Conservation (phyloP, 2,888 invertebrate genomes). For the Chirona hameri region DNA sequence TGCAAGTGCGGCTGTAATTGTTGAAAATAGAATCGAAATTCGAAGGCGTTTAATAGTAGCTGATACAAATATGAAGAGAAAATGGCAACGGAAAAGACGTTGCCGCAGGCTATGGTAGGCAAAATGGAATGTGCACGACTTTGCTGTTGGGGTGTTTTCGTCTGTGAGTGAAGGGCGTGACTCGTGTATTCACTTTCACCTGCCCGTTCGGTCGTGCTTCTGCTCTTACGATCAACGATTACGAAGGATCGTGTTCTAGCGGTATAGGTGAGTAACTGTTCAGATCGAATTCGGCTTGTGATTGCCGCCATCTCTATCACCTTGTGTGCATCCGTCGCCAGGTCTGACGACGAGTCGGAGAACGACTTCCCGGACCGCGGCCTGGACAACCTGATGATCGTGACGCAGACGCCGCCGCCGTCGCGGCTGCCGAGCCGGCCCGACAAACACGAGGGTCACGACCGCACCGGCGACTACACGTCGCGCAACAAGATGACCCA, state of each 20-base stretch:
- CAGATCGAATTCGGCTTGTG: too few relatives aligned
- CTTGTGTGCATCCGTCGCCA: conserved; percentile 14
- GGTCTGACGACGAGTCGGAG: conserved; percentile 39
- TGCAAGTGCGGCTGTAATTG: too few relatives aligned
- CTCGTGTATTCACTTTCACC: neutral
- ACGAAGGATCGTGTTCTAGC: neutral
- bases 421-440: conserved; percentile 45
- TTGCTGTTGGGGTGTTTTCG: neutral
- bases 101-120: too few relatives aligned
- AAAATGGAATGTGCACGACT: too few relatives aligned
- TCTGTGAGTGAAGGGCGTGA: neutral
- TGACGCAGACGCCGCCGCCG: conserved; percentile 65
- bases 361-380: conserved; percentile 88
- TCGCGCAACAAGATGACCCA: conserved; percentile 91
- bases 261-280: too few relatives aligned
- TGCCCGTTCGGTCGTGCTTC: neutral
- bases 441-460: conserved; percentile 79
- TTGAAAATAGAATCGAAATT: too few relatives aligned
- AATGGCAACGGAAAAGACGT: too few relatives aligned
- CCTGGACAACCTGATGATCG: conserved; percentile 88
- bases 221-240: neutral
- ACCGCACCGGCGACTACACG: conserved; percentile 84
- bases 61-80: too few relatives aligned
- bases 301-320: too few relatives aligned
- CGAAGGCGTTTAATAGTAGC: too few relatives aligned